Percentiles rank a stretch among this genome's conserved stretches.
phyloP scores from a whole-genome alignment of 2,888 invertebrate species.

The Philereme transversata region DNA sequence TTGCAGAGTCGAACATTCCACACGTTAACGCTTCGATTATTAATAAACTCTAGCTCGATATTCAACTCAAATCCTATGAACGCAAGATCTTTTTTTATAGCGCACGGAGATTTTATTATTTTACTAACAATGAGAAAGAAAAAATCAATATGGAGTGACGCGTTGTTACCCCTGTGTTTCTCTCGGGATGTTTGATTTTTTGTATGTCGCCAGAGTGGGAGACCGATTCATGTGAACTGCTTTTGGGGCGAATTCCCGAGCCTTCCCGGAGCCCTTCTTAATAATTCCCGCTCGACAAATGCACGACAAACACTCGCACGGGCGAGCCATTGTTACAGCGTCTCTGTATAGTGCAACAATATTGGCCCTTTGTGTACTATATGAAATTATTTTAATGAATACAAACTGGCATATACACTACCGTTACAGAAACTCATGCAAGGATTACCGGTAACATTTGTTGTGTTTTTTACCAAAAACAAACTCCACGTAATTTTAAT shows the following conservation, averaged over 20 bases:
- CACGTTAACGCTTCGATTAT: conserved; percentile 82
- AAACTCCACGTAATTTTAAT: background rate
- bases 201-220: conserved; percentile 80
- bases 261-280: conserved; percentile 81
- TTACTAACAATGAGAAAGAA: conserved; percentile 81
- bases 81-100: conserved; percentile 76
- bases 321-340: conserved; percentile 75
- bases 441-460: conserved; percentile 31
- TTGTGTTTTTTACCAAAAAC: conserved; percentile 12
- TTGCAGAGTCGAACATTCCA: conserved; percentile 80
- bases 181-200: conserved; percentile 83
- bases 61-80: conserved; percentile 76
- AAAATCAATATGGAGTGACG: conserved; percentile 79
- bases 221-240: conserved; percentile 83
- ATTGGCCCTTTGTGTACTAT: conserved; percentile 65
- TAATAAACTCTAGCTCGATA: conserved; percentile 78
- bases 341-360: conserved; percentile 78
- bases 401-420: conserved; percentile 48
- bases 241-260: conserved; percentile 84
- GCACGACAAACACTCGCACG: conserved; percentile 82
- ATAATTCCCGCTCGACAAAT: conserved; percentile 83
- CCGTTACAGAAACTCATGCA: conserved; percentile 21
- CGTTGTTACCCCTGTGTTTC: conserved; percentile 84
- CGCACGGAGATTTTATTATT: conserved; percentile 73
- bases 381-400: conserved; percentile 68